Conservation (phyloP, 2,888 invertebrate genomes). For the Acholoe squamosa region DNA sequence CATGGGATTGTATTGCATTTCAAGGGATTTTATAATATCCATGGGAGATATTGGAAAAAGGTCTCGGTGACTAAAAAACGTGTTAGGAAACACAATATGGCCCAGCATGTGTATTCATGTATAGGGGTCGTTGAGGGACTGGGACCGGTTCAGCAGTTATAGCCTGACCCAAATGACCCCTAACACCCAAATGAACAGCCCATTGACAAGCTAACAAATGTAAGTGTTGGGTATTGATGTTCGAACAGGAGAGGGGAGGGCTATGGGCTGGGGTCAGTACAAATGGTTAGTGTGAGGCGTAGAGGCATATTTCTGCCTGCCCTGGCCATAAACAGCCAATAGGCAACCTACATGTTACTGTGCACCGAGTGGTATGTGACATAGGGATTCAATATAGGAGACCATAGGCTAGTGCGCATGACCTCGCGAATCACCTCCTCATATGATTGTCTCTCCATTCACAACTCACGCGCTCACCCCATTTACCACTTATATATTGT, state of each 20-base stretch:
- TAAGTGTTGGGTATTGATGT: neutral
- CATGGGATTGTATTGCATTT: conserved; percentile 18
- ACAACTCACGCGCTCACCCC: neutral
- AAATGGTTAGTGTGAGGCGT: neutral
- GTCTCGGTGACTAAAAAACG: too few relatives aligned
- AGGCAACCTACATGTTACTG: neutral
- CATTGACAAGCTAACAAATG: neutral
- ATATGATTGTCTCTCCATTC: neutral
- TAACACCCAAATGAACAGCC: neutral
- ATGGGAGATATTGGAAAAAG: too few relatives aligned
- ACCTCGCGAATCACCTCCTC: neutral
- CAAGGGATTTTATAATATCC: neutral
- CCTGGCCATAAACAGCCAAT: neutral
- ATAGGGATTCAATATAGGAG: neutral
- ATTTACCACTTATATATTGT: too few relatives aligned
- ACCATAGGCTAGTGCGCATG: neutral
- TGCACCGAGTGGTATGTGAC: neutral
- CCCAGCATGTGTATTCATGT: too few relatives aligned
- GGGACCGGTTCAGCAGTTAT: too few relatives aligned
- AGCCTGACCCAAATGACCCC: neutral
- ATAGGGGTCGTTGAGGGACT: too few relatives aligned
- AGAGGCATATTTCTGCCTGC: neutral
- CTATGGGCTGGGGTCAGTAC: neutral
- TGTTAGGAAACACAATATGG: too few relatives aligned
- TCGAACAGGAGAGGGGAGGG: conserved; percentile 7